Evolutionary conservation across 2,888 invertebrate genomes (phyloP).

Genomic region (Melieria crassipennis): DNA sequence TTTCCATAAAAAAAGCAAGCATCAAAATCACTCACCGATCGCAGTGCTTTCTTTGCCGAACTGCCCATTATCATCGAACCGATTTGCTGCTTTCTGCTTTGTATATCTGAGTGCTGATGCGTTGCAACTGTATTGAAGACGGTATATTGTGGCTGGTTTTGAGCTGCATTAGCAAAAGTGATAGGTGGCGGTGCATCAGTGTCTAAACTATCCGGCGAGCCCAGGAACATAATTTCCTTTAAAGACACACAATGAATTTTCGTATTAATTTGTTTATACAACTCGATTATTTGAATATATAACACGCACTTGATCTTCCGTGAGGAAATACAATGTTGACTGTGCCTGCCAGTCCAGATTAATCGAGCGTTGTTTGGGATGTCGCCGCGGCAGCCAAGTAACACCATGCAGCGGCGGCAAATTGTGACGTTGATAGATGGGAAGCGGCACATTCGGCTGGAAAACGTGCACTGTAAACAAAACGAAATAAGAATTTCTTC

Average conservation of each 20-base stretch:
- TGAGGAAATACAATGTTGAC: slow-evolving; percentile 72
- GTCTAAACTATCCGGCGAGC: slow-evolving; percentile 64
- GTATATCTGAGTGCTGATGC: slow-evolving; percentile 54
- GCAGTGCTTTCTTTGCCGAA: slow-evolving; percentile 64
- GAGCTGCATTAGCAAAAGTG: slow-evolving; percentile 53
- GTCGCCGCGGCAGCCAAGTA: slow-evolving; percentile 70
- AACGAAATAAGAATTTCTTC: background rate
- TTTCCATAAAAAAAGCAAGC: too few relatives aligned
- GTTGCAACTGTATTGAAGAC: slow-evolving; percentile 67
- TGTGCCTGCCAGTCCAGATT: slow-evolving; percentile 71
- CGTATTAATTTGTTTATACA: slow-evolving; percentile 2
- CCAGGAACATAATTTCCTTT: slow-evolving; percentile 67
- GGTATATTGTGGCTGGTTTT: slow-evolving; percentile 60
- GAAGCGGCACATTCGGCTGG: slow-evolving; percentile 69
- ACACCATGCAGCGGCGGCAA: slow-evolving; percentile 67
- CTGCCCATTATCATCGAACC: slow-evolving; percentile 63
- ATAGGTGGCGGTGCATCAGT: slow-evolving; percentile 62
- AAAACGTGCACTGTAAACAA: slow-evolving; percentile 71
- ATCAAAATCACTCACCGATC: slow-evolving; percentile 62
- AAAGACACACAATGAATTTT: slow-evolving; percentile 31
- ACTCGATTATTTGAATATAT: background rate
- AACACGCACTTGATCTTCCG: slow-evolving; percentile 70
- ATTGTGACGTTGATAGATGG: slow-evolving; percentile 68
- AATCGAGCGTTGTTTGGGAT: slow-evolving; percentile 66
- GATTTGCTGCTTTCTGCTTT: slow-evolving; percentile 25